Conservation (phyloP, 2,888 invertebrate genomes). For the Thymelicus lineola region DNA sequence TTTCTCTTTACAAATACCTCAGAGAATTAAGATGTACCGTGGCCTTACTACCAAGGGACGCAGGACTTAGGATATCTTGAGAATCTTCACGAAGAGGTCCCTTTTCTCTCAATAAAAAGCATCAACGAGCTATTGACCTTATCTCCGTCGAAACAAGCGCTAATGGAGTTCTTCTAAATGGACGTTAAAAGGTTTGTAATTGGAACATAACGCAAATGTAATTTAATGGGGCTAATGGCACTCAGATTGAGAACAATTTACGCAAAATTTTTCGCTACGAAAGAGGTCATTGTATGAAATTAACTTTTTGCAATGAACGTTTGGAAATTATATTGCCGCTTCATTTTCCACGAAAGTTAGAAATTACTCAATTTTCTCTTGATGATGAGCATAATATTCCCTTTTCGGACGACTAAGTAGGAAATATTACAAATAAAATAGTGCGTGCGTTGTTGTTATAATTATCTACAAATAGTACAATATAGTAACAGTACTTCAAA, state of each 20-base stretch:
- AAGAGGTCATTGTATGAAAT: neutral
- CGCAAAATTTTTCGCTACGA: neutral
- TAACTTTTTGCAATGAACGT: no score
- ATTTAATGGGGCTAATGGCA: constrained; percentile 2
- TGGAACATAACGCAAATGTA: neutral
- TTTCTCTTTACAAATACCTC: no score
- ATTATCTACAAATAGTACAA: no score
- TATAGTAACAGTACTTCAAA: no score
- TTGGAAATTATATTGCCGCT: no score
- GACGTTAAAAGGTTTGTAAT: constrained; percentile 8
- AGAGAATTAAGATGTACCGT: no score
- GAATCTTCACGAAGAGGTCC: neutral
- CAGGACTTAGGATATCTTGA: neutral
- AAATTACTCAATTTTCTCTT: no score
- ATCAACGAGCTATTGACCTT: neutral
- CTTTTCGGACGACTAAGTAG: no score
- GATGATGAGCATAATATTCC: no score
- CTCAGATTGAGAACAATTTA: neutral
- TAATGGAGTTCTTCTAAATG: constrained; percentile 5
- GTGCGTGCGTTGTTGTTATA: no score
- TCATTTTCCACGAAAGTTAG: no score
- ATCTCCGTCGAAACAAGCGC: neutral
- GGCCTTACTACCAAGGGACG: neutral
- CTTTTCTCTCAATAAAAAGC: neutral
- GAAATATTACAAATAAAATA: no score